phyloP scores from a whole-genome alignment of 1,140 invertebrate species.

The Trichonephila clavata region DNA sequence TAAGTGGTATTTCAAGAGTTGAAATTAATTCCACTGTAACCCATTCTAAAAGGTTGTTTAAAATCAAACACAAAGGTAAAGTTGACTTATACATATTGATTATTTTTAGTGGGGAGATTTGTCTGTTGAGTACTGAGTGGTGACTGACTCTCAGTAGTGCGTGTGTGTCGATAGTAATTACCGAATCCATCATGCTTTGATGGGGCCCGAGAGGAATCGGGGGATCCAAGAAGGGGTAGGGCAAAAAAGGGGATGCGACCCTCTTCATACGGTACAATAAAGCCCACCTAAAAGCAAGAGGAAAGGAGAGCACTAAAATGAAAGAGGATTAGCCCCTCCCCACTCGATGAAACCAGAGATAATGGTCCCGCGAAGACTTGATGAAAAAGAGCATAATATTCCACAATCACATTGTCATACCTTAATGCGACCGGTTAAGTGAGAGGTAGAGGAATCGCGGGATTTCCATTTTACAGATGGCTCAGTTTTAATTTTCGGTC shows the following conservation, averaged over 20 bases:
- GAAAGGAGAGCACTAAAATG: constrained; percentile 19
- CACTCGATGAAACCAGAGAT: constrained; percentile 64
- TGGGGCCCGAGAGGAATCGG: constrained; percentile 33
- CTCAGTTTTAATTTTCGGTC: constrained; percentile 44
- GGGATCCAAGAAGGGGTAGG: constrained; percentile 4
- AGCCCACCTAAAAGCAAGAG: constrained; percentile 26
- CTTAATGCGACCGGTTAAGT: constrained; percentile 64
- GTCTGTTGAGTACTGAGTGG: background rate
- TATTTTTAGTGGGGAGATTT: background rate
- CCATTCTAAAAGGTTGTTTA: background rate
- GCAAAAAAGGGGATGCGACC: constrained; percentile 28
- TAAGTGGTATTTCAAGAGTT: too few relatives aligned
- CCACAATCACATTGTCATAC: constrained; percentile 64
- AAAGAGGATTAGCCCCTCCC: constrained; percentile 67
- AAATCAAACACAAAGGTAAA: background rate
- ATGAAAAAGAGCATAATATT: constrained; percentile 66
- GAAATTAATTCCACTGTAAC: background rate
- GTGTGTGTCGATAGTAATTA: constrained; percentile 49
- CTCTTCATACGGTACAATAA: constrained; percentile 1
- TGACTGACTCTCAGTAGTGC: background rate
- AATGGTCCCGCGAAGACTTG: constrained; percentile 57
- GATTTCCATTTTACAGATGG: constrained; percentile 55
- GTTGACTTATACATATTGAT: background rate
- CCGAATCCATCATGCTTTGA: constrained; percentile 60
- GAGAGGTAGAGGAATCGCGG: constrained; percentile 30